These are phyloP conservation scores for Rhadina sibilatrix DNA, from an alignment of 2,113 vertebrate genomes.

Conservation along the genomic window DNA sequence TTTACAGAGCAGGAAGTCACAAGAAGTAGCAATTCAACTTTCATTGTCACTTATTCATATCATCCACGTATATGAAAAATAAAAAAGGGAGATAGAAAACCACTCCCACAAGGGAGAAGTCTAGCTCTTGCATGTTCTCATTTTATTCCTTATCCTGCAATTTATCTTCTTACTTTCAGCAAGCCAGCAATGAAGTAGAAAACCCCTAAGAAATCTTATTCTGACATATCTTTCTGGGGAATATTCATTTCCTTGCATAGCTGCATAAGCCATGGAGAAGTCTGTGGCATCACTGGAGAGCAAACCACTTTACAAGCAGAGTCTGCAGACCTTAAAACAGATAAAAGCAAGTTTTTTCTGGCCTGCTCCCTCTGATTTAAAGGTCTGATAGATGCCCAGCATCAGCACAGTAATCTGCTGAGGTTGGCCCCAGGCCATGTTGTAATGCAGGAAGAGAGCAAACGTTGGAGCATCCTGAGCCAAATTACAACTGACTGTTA, in stretches of 20 bases:
- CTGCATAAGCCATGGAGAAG: slow-evolving; percentile 2
- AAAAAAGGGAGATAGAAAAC: not conserved
- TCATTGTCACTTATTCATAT: not conserved
- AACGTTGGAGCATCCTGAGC: not conserved
- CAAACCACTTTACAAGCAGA: not conserved
- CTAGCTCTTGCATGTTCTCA: not conserved
- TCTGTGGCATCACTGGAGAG: slow-evolving; percentile 32
- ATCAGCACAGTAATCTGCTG: slow-evolving; percentile 13
- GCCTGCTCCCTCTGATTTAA: slow-evolving; percentile 22
- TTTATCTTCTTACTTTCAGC: slow-evolving; percentile 25
- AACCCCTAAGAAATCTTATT: not conserved
- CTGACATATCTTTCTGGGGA: slow-evolving; percentile 29
- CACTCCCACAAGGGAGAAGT: not conserved
- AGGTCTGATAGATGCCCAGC: slow-evolving; percentile 30
- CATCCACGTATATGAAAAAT: not conserved
- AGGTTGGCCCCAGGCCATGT: slow-evolving; percentile 16
- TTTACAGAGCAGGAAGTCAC: slow-evolving; percentile 6
- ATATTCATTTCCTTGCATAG: not conserved
- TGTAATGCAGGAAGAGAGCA: slow-evolving; percentile 20
- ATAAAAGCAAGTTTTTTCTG: slow-evolving; percentile 54
- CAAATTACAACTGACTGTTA: slow-evolving; percentile 35
- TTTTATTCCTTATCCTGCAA: slow-evolving; percentile 15
- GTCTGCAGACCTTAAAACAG: not conserved
- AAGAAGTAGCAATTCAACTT: not conserved
- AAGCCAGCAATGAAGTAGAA: not conserved